These are phyloP conservation scores for Cosmopolites sordidus DNA, from an alignment of 2,888 invertebrate species.

Conservation along the genomic window DNA sequence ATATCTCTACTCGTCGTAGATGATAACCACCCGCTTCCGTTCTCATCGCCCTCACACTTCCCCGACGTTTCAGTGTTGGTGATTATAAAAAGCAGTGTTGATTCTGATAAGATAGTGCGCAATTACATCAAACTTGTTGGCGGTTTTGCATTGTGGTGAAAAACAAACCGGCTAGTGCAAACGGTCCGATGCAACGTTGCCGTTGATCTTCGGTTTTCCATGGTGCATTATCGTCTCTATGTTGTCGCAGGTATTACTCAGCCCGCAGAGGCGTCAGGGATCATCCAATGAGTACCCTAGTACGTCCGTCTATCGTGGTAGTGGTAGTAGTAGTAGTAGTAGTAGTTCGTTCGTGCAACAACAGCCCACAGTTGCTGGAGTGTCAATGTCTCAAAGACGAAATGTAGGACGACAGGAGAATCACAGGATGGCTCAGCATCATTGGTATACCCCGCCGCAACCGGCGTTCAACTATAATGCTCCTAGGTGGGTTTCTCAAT, in stretches of 20 bases:
- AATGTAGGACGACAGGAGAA: not conserved
- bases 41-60: too few species aligned
- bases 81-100: too few species aligned
- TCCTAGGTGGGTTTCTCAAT: slow-evolving; percentile 6
- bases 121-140: too few species aligned
- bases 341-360: not conserved
- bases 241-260: not conserved
- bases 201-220: not conserved
- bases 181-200: not conserved
- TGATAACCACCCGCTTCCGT: too few species aligned
- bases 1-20: too few species aligned
- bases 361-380: not conserved
- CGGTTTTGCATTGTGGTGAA: too few species aligned
- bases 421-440: slow-evolving; percentile 10
- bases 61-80: too few species aligned
- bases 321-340: too few species aligned
- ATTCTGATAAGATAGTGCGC: too few species aligned
- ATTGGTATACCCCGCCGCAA: slow-evolving; percentile 14
- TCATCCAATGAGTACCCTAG: not conserved
- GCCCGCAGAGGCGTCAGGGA: not conserved
- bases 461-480: slow-evolving; percentile 12
- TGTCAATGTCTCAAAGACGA: not conserved
- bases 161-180: too few species aligned
- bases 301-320: not conserved
- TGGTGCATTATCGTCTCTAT: not conserved